These are phyloP conservation scores for Esox niger DNA, from an alignment of 2,113 vertebrate genomes.

Conservation along the genomic window DNA sequence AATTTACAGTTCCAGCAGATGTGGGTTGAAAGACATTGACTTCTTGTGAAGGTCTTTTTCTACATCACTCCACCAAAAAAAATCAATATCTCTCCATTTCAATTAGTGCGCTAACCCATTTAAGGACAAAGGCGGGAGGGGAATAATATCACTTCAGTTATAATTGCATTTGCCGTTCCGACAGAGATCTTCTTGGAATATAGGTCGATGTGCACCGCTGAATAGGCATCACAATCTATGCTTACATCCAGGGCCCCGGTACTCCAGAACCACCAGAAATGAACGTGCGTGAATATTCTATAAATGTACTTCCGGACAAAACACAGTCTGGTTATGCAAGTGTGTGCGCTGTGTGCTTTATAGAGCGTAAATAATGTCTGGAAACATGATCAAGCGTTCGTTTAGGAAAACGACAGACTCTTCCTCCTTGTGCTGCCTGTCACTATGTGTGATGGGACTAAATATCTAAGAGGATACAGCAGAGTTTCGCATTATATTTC, in stretches of 20 bases:
- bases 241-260: too few species aligned
- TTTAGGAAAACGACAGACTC: not conserved
- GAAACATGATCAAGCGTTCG: slow-evolving; percentile 53
- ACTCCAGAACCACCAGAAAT: not conserved
- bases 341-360: slow-evolving; percentile 46
- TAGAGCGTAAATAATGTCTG: slow-evolving; percentile 65
- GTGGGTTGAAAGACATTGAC: too few species aligned
- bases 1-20: too few species aligned
- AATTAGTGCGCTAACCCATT: slow-evolving; percentile 71
- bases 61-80: slow-evolving; percentile 11
- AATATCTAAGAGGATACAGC: too few species aligned
- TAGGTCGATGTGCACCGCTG: slow-evolving; percentile 53
- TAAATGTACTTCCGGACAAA: slow-evolving; percentile 26
- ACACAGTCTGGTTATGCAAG: slow-evolving; percentile 31
- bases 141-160: slow-evolving; percentile 66
- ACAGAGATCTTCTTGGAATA: slow-evolving; percentile 62
- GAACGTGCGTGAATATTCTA: slow-evolving; percentile 53
- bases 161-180: slow-evolving; percentile 71
- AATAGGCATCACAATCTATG: too few species aligned
- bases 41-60: too few species aligned
- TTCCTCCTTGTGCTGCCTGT: slow-evolving; percentile 13
- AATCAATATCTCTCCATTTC: slow-evolving; percentile 75
- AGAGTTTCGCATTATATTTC: too few species aligned
- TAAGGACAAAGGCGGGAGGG: slow-evolving; percentile 63
- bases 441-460: slow-evolving; percentile 21